Evolutionary conservation across 2,888 invertebrate genomes (phyloP).

Genomic region (Hirtodrosophila histrioides): DNA sequence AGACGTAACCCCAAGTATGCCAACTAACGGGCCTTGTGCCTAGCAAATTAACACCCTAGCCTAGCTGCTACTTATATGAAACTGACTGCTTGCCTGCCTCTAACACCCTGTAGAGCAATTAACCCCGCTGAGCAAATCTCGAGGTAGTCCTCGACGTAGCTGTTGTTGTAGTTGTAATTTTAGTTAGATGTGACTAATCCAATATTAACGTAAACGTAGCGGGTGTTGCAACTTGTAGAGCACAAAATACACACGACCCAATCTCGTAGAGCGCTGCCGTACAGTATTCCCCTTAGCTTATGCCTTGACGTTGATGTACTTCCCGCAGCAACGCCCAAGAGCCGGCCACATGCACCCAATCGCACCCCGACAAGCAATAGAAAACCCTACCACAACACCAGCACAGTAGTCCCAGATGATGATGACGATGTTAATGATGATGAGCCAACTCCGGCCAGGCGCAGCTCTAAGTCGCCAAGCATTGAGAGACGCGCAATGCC

Average conservation of each 20-base stretch:
- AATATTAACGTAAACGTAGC: constrained; percentile 46
- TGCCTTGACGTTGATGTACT: constrained; percentile 61
- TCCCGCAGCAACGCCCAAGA: constrained; percentile 63
- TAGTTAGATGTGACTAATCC: constrained; percentile 60
- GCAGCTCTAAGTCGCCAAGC: constrained; percentile 64
- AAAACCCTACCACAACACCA: constrained; percentile 41
- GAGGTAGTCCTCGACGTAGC: constrained; percentile 11
- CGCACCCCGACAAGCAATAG: constrained; percentile 61
- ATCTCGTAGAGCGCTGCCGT: constrained; percentile 34
- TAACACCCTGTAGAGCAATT: constrained; percentile 59
- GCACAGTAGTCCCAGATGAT: constrained; percentile 22
- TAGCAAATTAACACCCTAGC: constrained; percentile 23
- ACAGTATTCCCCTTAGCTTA: constrained; percentile 31
- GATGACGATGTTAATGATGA: constrained; percentile 16
- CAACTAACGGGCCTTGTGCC: constrained; percentile 20
- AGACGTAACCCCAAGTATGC: constrained; percentile 12
- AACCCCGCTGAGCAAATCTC: constrained; percentile 26
- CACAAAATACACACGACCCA: constrained; percentile 31
- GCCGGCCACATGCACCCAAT: constrained; percentile 61
- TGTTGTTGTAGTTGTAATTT: constrained; percentile 52
- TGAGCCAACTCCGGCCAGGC: constrained; percentile 37
- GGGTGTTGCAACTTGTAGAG: constrained; percentile 25
- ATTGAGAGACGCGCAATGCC: constrained; percentile 67
- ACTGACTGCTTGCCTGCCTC: constrained; percentile 14
- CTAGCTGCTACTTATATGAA: constrained; percentile 5